Percentiles rank a stretch among this genome's conserved stretches.
These are phyloP conservation scores for Epinephelus malabaricus DNA, from an alignment of 2,797 vertebrate genomes.

Conservation along the genomic window DNA sequence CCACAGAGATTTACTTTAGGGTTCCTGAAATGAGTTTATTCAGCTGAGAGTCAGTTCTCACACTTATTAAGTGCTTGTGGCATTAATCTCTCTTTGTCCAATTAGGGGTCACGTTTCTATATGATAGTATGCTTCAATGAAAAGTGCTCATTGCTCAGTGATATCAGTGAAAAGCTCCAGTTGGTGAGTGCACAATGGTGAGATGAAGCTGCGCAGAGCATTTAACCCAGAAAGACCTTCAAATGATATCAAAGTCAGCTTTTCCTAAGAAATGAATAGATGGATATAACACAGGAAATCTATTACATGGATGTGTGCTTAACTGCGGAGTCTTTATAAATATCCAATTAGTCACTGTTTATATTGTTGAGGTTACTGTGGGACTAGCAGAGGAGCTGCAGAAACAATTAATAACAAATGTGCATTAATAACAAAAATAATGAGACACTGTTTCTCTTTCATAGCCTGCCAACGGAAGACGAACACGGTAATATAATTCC, in stretches of 20 bases:
- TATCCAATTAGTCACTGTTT: not conserved
- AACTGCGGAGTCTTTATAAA: not conserved
- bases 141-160: slow-evolving; percentile 23
- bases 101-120: slow-evolving; percentile 51
- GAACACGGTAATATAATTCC: not conserved
- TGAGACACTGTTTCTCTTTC: not conserved
- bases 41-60: slow-evolving; percentile 66
- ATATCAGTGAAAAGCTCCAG: slow-evolving; percentile 14
- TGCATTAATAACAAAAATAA: not conserved
- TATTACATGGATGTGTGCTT: not conserved
- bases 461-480: too few species aligned
- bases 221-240: slow-evolving; percentile 38
- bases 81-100: slow-evolving; percentile 69
- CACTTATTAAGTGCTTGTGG: slow-evolving; percentile 62
- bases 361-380: not conserved
- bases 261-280: not conserved
- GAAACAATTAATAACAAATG: not conserved
- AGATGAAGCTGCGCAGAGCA: slow-evolving; percentile 4
- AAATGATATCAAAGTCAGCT: not conserved
- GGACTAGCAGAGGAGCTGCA: not conserved
- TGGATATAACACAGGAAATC: not conserved
- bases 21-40: slow-evolving; percentile 56
- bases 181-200: slow-evolving; percentile 9
- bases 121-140: slow-evolving; percentile 20
- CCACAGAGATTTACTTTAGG: slow-evolving; percentile 52